Base-by-base conservation (phyloP, 2,113 vertebrate genomes). In the Pollachius pollachius region DNA sequence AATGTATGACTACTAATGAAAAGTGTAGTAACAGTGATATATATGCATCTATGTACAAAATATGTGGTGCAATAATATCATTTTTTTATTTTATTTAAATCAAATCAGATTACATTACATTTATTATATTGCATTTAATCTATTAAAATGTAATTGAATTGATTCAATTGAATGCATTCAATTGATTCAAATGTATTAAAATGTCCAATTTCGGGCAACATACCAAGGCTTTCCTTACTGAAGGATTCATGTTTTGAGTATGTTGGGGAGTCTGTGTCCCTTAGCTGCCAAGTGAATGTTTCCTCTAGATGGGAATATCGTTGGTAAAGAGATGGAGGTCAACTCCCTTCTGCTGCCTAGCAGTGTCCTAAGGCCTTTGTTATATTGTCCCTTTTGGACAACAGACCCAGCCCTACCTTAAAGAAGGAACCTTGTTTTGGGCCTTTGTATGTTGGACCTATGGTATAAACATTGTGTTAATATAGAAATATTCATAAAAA, bases 241-340 rank as follows among this genome's bases (percentile, higher is more conserved):
- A 17, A 1, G 5, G 9, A 0, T 60, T 7, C 65, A 15, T 3
- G 21, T 13, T 52, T 1, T 62, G 52, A 54, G 30, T 87, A 69
- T 34, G 62, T 64, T 0, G 60, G 75, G 69, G 82, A 87, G 62
- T 56, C 52, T 1, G 57, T 85, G 64, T 75, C 56, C 63, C 76
- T 83, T 23, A 69, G 1, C 6, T 85, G 81, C 62, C 2, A 0
- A 0, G 58, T 78, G 0, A 0, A 21, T 17, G 5, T 1, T 0
- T 52, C 48, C 8, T 58, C 70, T 52, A 79, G 58, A 17, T 87
- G 84, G 88, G 19, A 30, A 0, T 88, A 84, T 70, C 1, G 67
- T 11, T 82, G 80, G 79, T 81, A 60, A 68, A 74, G 72, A 72
- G 41, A 84, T 15, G 58, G 15, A 41, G 48, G 0, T 7, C 2